phyloP scores from a whole-genome alignment of 1,140 invertebrate genomes.

The Orius insidiosus region DNA sequence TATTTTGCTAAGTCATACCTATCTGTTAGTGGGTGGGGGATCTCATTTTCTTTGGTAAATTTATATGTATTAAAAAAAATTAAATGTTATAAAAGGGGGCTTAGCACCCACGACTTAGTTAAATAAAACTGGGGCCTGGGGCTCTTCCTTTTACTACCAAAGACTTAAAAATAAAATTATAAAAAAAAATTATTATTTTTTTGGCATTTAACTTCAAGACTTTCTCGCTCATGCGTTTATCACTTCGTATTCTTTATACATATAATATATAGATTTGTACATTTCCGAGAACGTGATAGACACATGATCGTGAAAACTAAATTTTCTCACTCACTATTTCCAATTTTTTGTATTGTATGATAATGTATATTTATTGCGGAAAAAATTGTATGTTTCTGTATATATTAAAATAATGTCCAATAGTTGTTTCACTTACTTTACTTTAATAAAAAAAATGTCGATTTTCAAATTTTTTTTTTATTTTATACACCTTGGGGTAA shows the following conservation, averaged over 20 bases:
- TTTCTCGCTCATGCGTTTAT: slow-evolving; percentile 6
- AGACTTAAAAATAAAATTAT: background rate
- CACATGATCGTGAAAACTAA: slow-evolving; percentile 2
- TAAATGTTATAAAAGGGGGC: background rate
- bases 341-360: slow-evolving; percentile 9
- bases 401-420: slow-evolving; percentile 5
- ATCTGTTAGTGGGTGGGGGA: slow-evolving; percentile 3
- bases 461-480: slow-evolving; percentile 12
- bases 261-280: slow-evolving; percentile 11
- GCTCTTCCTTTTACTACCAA: background rate
- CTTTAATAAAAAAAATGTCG: slow-evolving; percentile 13
- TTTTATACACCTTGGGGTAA: no score
- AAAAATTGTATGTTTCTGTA: slow-evolving; percentile 9
- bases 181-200: background rate
- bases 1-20: slow-evolving; percentile 5
- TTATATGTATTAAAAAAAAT: background rate
- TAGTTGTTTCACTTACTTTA: slow-evolving; percentile 15
- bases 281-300: slow-evolving; percentile 3
- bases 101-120: slow-evolving; percentile 2
- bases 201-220: slow-evolving; percentile 1
- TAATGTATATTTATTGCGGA: slow-evolving; percentile 10
- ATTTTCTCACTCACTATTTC: slow-evolving; percentile 5
- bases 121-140: slow-evolving; percentile 1
- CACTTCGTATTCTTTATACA: slow-evolving; percentile 4
- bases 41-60: slow-evolving; percentile 3